phyloP scores from a whole-genome alignment of 1,140 invertebrate genomes.

The Periplaneta americana region DNA sequence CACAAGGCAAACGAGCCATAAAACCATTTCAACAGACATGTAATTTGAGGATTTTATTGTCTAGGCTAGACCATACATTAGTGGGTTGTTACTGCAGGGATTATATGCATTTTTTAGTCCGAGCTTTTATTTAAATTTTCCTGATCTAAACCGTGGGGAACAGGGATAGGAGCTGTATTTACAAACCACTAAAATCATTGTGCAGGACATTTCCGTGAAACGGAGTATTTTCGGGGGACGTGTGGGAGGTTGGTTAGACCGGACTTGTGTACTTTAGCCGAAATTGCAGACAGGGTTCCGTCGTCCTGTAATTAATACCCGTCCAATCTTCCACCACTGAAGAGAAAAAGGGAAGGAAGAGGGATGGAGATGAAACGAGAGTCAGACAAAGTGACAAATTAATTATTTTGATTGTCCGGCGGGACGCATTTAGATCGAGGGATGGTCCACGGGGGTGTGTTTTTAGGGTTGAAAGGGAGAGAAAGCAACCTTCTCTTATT shows the following conservation, averaged over 20 bases:
- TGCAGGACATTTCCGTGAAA: not conserved
- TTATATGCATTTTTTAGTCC: too few species aligned
- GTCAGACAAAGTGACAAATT: slow-evolving; percentile 9
- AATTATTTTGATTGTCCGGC: slow-evolving; percentile 17
- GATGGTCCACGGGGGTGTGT: not conserved
- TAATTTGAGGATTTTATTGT: not conserved
- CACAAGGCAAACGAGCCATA: not conserved
- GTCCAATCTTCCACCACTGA: not conserved
- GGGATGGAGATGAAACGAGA: not conserved
- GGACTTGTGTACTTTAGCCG: not conserved
- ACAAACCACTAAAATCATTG: not conserved
- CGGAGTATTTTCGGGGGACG: too few species aligned
- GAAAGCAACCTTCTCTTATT: not conserved
- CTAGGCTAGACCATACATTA: not conserved
- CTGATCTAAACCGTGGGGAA: not conserved
- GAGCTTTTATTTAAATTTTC: too few species aligned
- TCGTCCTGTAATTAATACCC: not conserved
- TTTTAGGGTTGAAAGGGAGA: slow-evolving; percentile 1
- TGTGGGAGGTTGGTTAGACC: too few species aligned
- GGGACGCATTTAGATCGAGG: slow-evolving; percentile 14
- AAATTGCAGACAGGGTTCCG: not conserved
- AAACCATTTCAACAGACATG: not conserved
- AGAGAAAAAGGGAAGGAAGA: not conserved
- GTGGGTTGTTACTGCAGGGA: too few species aligned
- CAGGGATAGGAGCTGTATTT: not conserved